These are phyloP conservation scores for Rhinoderma darwinii DNA, from an alignment of 2,113 vertebrate genomes.

Conservation along the genomic window DNA sequence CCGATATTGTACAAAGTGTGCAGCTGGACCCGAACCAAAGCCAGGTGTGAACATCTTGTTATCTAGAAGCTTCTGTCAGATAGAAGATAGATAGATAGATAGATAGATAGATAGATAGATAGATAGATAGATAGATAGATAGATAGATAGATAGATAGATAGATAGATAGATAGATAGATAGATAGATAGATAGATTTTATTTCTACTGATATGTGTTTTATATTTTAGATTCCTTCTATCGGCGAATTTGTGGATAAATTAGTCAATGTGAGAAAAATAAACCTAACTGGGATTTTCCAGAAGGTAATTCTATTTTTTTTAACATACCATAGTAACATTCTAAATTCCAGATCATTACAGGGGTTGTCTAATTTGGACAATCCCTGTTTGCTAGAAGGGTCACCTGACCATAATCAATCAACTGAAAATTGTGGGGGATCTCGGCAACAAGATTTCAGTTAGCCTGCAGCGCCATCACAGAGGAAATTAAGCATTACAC, in stretches of 20 bases:
- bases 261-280: slow-evolving; percentile 41
- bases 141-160: neutral
- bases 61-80: neutral
- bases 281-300: slow-evolving; percentile 38
- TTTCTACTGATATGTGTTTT: neutral
- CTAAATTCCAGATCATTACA: too few relatives aligned
- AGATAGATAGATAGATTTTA: neutral
- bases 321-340: too few relatives aligned
- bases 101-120: neutral
- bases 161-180: too few relatives aligned
- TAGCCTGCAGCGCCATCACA: too few relatives aligned
- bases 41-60: slow-evolving; percentile 61
- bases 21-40: slow-evolving; percentile 57
- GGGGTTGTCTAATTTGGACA: neutral
- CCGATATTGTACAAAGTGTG: slow-evolving; percentile 62
- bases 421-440: too few relatives aligned
- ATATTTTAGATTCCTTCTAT: slow-evolving; percentile 49
- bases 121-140: neutral
- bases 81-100: neutral
- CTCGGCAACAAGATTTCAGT: too few relatives aligned
- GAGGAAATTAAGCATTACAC: too few relatives aligned
- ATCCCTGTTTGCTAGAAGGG: neutral
- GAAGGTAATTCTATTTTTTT: slow-evolving; percentile 28
- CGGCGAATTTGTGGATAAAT: slow-evolving; percentile 3
- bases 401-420: neutral